A percentile compares a stretch with the other conserved stretches of the same genome.
Conservation (phyloP, 2,113 vertebrate genomes). For the Gobio gobio region DNA sequence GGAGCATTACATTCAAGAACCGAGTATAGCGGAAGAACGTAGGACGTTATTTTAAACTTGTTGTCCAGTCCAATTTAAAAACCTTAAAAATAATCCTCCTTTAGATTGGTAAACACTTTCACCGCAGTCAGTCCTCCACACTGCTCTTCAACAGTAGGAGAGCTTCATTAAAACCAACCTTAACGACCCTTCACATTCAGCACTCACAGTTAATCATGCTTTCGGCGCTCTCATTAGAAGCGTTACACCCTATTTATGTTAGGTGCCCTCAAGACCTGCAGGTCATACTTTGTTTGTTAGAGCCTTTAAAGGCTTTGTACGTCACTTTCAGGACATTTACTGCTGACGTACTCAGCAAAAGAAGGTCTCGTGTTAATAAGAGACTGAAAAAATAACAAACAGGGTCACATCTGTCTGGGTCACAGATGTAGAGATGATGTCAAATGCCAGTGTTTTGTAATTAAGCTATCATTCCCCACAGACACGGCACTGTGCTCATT, state of each 20-base stretch:
- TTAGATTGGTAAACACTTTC: not conserved
- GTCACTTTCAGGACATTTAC: not conserved
- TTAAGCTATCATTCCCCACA: conserved; percentile 27
- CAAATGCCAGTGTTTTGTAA: conserved; percentile 40
- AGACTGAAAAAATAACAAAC: not conserved
- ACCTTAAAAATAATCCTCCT: not conserved
- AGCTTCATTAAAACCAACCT: conserved; percentile 30
- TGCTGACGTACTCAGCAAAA: not conserved
- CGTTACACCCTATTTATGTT: not conserved
- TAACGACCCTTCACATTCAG: conserved; percentile 28
- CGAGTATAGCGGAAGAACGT: not conserved
- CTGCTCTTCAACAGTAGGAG: not conserved
- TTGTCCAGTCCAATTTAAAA: not conserved
- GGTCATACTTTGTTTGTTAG: conserved; percentile 12
- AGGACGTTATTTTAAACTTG: conserved; percentile 8
- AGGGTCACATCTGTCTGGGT: conserved; percentile 26
- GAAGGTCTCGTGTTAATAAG: conserved; percentile 28
- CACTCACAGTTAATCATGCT: not conserved
- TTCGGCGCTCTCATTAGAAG: not conserved
- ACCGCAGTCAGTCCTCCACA: not conserved
- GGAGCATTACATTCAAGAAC: conserved; percentile 1
- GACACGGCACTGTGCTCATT: conserved; percentile 17
- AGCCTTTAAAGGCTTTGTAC: not conserved
- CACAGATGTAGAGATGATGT: conserved; percentile 23
- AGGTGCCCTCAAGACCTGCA: not conserved